These are phyloP conservation scores for Monopis laevigella DNA, from an alignment of 2,888 invertebrate genomes.

Conservation along the genomic window DNA sequence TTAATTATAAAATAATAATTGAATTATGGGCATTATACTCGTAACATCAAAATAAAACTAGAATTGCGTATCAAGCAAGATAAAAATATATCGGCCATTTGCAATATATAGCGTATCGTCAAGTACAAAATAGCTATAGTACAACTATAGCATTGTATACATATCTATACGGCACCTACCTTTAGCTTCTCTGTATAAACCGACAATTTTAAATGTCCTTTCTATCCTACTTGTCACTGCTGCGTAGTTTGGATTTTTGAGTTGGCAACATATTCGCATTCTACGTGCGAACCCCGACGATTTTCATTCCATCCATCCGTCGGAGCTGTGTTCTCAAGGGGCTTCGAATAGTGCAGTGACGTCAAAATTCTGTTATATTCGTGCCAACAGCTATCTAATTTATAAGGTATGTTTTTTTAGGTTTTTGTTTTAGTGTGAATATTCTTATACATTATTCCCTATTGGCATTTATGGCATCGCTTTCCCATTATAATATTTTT, in stretches of 20 bases:
- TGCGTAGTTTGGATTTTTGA: neutral
- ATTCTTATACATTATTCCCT: constrained; percentile 35
- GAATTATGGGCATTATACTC: no score
- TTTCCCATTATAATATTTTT: constrained; percentile 50
- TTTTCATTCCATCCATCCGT: constrained; percentile 67
- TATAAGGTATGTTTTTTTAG: constrained; percentile 48
- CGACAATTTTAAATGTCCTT: constrained; percentile 4
- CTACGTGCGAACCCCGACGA: constrained; percentile 34
- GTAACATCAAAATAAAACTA: no score
- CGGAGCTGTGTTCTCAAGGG: constrained; percentile 64
- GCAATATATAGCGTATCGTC: constrained; percentile 5
- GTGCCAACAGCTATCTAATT: constrained; percentile 61
- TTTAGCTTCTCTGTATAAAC: constrained; percentile 3
- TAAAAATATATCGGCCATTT: constrained; percentile 12
- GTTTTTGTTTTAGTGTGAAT: constrained; percentile 29
- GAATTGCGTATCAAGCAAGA: constrained; percentile 2
- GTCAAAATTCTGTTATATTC: constrained; percentile 54
- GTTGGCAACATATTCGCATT: constrained; percentile 9
- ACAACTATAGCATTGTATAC: neutral
- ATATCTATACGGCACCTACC: no score
- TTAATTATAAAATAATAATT: no score
- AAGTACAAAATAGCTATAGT: constrained; percentile 2
- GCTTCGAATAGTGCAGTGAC: constrained; percentile 61
- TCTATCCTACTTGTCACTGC: neutral
- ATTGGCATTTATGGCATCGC: constrained; percentile 65